phyloP scores from a whole-genome alignment of 2,797 vertebrate genomes.

The Synanceia verrucosa region DNA sequence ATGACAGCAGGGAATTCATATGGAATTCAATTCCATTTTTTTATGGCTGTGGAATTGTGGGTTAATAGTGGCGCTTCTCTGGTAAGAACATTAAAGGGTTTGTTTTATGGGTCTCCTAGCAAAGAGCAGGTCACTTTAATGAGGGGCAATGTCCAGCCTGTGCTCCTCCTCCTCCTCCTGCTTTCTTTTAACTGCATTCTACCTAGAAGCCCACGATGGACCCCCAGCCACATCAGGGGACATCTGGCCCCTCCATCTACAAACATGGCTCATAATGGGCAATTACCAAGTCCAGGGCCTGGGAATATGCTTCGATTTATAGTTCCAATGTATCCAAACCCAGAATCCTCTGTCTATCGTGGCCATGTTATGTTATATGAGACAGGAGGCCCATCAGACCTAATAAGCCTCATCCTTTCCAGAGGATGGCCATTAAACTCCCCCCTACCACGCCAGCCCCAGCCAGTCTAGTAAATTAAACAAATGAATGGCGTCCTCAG shows the following conservation, averaged over 20 bases:
- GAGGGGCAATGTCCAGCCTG: conserved; percentile 76
- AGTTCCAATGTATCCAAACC: conserved; percentile 71
- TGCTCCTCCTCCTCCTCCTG: conserved; percentile 52
- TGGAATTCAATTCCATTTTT: conserved; percentile 72
- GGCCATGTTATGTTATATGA: conserved; percentile 80
- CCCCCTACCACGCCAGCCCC: conserved; percentile 47
- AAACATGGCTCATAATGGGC: conserved; percentile 79
- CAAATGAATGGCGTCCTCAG: conserved; percentile 72
- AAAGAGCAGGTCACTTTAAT: conserved; percentile 76
- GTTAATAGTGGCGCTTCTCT: conserved; percentile 78
- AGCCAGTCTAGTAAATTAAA: conserved; percentile 74
- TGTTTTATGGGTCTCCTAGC: conserved; percentile 73
- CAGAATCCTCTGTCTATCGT: conserved; percentile 79
- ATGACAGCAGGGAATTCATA: conserved; percentile 70
- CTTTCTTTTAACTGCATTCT: conserved; percentile 58
- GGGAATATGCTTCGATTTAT: conserved; percentile 79
- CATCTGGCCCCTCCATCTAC: conserved; percentile 83
- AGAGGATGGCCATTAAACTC: conserved; percentile 78
- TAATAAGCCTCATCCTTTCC: conserved; percentile 83
- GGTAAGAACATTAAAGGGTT: conserved; percentile 81
- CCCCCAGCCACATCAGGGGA: conserved; percentile 74
- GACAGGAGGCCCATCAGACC: conserved; percentile 82
- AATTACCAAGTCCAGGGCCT: conserved; percentile 77
- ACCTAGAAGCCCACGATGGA: conserved; percentile 62
- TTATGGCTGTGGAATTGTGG: conserved; percentile 66